Evolutionary conservation across 1,140 invertebrate species (phyloP).

Genomic region (Psilanteris sp.): DNA sequence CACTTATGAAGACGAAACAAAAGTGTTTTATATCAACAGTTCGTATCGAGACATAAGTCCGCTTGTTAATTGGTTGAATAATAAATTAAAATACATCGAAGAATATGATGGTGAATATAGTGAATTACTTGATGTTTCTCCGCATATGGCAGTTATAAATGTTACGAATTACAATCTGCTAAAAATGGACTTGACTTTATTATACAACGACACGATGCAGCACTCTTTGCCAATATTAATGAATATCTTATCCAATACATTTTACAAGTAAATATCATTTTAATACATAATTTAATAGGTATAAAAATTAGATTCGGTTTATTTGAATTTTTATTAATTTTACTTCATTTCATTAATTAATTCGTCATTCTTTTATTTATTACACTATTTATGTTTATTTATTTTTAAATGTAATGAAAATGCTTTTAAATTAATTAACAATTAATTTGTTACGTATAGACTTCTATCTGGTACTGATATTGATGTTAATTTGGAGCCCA

Average conservation of each 20-base stretch:
- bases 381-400: background rate
- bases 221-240: constrained; percentile 89
- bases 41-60: constrained; percentile 70
- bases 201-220: constrained; percentile 89
- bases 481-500: constrained; percentile 68
- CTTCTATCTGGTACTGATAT: constrained; percentile 64
- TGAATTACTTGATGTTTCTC: constrained; percentile 81
- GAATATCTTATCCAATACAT: constrained; percentile 86
- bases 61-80: constrained; percentile 67
- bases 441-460: too few relatives aligned
- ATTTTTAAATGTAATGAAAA: too few relatives aligned
- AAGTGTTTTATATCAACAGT: constrained; percentile 72
- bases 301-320: too few relatives aligned
- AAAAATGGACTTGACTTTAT: constrained; percentile 81
- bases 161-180: constrained; percentile 80
- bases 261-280: constrained; percentile 81
- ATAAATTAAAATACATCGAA: constrained; percentile 79
- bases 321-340: too few relatives aligned
- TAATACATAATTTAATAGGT: too few relatives aligned
- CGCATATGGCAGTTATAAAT: constrained; percentile 84
- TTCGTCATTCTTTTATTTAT: too few relatives aligned
- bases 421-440: too few relatives aligned
- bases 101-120: constrained; percentile 84
- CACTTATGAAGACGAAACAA: constrained; percentile 71
- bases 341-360: too few relatives aligned